Base-by-base conservation (phyloP, 2,888 invertebrate species). In the Halictus quadricinctus region DNA sequence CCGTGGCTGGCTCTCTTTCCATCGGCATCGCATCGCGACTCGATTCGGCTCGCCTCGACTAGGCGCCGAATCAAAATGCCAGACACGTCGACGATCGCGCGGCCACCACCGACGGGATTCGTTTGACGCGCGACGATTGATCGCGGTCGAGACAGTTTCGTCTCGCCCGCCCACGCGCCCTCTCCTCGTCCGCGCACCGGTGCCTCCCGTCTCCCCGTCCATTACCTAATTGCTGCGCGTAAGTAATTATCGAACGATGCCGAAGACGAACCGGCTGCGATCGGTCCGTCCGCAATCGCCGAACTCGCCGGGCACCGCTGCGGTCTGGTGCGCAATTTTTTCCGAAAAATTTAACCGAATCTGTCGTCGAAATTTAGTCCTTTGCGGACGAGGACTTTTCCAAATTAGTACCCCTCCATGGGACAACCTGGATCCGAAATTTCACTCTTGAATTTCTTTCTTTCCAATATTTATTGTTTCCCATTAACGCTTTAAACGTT, bases 141-240 rank as follows among this genome's bases (percentile, higher is more conserved):
- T 87, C 87, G 87, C 79, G 85, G 77, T 80, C 80, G 79, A 76
- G 29, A 83, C 69, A 58, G 48, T 70, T 77, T n/a, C 43, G 64
- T 54, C 41, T 41, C 46, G n/a, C 29, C 18, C 29, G 64, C 64
- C 29, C 15, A 29, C 64, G 29, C 64, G 21, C 25, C 13, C n/a
- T n/a, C n/a, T n/a, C n/a, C n/a, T n/a, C n/a, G n/a, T n/a, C n/a
- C 2, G n/a, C n/a, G 18, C 64, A 64, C 64, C 64, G 64, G 18
- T 64, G 64, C 64, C 29, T 36, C 70, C 46, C 46, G 8, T 46
- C 46, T 36, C 10, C 46, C 41, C 46, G 58, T 78, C 85, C 88
- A 92, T 92, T 91, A 91, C 87, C 84, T 88, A 87, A 92, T 92
- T 91, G 89, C 88, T 74, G 50, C 75, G 85, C 84, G 87, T 87